Evolutionary conservation across 2,888 invertebrate genomes (phyloP).

Genomic region (Mimumesa dahlbomi): DNA sequence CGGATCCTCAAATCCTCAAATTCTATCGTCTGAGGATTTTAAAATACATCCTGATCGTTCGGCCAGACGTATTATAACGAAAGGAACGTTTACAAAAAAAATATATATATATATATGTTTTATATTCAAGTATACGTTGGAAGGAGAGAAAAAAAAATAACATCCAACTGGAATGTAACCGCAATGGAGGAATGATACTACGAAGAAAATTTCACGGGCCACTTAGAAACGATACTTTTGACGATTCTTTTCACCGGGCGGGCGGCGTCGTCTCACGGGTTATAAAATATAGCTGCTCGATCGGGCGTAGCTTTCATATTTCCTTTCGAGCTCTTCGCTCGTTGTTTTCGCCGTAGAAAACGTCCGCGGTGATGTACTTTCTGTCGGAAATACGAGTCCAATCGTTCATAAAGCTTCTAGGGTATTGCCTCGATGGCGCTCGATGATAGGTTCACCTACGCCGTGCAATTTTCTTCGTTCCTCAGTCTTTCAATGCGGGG

Average conservation of each 20-base stretch:
- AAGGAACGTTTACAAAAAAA: too few species aligned
- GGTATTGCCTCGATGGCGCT: constrained; percentile 39
- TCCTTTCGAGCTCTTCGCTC: constrained; percentile 24
- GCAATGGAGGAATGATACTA: neutral
- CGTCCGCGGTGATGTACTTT: constrained; percentile 47
- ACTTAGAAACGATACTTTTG: constrained; percentile 43
- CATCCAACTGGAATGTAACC: too few species aligned
- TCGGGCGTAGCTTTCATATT: constrained; percentile 48
- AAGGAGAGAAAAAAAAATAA: neutral
- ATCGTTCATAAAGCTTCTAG: constrained; percentile 53
- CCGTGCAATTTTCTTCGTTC: constrained; percentile 28
- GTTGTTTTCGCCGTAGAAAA: constrained; percentile 48
- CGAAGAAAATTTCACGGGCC: constrained; percentile 24
- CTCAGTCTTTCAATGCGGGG: too few species aligned
- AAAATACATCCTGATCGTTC: too few species aligned
- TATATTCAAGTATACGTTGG: too few species aligned
- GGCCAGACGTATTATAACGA: too few species aligned
- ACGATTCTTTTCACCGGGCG: constrained; percentile 31
- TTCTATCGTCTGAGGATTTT: too few species aligned
- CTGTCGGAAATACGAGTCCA: constrained; percentile 53
- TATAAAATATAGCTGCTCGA: constrained; percentile 48
- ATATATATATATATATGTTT: too few species aligned
- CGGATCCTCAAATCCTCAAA: constrained; percentile 30
- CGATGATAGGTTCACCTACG: constrained; percentile 43
- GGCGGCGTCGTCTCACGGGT: constrained; percentile 25